phyloP scores from a whole-genome alignment of 1,140 invertebrate species.

The Theocolax elegans region DNA sequence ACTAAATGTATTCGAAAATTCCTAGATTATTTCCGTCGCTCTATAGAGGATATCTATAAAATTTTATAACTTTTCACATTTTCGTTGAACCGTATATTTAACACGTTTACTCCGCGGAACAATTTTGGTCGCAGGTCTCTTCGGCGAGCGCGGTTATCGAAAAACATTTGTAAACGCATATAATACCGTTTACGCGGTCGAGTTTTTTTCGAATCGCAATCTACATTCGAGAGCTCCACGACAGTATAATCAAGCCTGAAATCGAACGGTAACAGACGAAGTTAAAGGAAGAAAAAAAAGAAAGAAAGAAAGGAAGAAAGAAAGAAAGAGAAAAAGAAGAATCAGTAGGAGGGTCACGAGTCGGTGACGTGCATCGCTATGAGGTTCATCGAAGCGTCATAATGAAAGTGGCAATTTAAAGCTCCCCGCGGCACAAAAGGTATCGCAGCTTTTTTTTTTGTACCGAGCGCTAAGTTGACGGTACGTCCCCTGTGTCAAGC shows the following conservation, averaged over 20 bases:
- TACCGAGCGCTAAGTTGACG: not conserved
- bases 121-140: too few species aligned
- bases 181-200: too few species aligned
- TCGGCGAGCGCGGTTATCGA: too few species aligned
- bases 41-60: too few species aligned
- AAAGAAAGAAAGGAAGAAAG: too few species aligned
- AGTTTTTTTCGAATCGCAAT: too few species aligned
- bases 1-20: too few species aligned
- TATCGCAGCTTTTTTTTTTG: not conserved
- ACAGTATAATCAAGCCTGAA: conserved; percentile 22
- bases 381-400: conserved; percentile 22
- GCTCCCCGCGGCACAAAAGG: conserved; percentile 22
- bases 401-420: conserved; percentile 42
- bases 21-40: too few species aligned
- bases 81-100: too few species aligned
- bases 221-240: not conserved
- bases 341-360: not conserved
- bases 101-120: too few species aligned
- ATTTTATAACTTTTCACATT: too few species aligned
- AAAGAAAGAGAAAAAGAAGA: not conserved
- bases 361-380: not conserved
- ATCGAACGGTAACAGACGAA: conserved; percentile 23
- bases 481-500: not conserved
- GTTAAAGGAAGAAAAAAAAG: not conserved
- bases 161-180: too few species aligned